Conservation (phyloP, 2,888 invertebrate species). For the Ectemnius cavifrons region DNA sequence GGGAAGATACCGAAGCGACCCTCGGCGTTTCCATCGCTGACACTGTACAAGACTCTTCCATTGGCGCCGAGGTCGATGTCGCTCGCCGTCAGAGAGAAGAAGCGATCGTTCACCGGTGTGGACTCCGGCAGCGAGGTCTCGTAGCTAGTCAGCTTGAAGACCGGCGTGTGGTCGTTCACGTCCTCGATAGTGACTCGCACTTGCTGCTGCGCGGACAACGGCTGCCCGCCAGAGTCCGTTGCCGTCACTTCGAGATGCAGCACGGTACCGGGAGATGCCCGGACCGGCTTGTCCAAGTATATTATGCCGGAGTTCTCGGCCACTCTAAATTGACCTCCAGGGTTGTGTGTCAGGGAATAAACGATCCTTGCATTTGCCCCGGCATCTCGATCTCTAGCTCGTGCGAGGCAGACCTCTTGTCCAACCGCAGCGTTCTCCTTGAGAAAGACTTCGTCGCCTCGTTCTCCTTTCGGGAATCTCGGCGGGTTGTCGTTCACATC, state of each 20-base stretch:
- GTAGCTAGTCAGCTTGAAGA: constrained; percentile 94
- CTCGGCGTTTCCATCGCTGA: constrained; percentile 91
- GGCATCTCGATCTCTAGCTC: constrained; percentile 92
- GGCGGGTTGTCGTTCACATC: constrained; percentile 97
- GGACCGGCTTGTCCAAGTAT: constrained; percentile 89
- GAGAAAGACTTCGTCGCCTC: constrained; percentile 85
- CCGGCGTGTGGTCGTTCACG: constrained; percentile 97
- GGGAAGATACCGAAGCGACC: constrained; percentile 96
- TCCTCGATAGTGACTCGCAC: constrained; percentile 88
- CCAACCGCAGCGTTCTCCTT: constrained; percentile 95
- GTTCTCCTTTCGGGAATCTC: constrained; percentile 86
- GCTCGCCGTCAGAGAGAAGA: constrained; percentile 92
- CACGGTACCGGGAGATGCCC: constrained; percentile 85
- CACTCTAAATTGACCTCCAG: constrained; percentile 90
- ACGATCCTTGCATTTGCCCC: constrained; percentile 92
- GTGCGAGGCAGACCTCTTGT: constrained; percentile 93
- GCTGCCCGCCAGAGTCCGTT: constrained; percentile 89
- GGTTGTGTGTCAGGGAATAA: constrained; percentile 89
- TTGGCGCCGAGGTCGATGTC: constrained; percentile 92
- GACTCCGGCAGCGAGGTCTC: constrained; percentile 95
- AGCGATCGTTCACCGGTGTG: constrained; percentile 92
- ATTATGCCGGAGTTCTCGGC: constrained; percentile 93
- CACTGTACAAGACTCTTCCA: constrained; percentile 88
- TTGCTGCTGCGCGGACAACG: constrained; percentile 87
- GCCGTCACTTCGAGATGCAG: constrained; percentile 89